Conservation (phyloP, 2,888 invertebrate genomes). For the Zaprionus obscuricornis region DNA sequence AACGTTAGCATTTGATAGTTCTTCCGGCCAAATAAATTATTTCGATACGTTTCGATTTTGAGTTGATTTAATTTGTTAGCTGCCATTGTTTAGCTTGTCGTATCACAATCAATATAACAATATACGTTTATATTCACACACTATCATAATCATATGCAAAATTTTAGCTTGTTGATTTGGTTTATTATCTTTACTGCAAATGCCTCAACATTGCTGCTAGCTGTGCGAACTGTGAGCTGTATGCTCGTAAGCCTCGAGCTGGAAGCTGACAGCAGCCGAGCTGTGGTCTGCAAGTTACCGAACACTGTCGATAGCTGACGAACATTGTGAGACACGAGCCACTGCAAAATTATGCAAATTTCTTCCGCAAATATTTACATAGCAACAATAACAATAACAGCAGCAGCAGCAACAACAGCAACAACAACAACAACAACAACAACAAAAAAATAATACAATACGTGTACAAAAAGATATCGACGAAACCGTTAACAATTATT, state of each 20-base stretch:
- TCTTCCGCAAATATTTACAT: slow-evolving; percentile 77
- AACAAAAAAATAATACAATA: too few relatives aligned
- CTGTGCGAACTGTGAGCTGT: slow-evolving; percentile 3
- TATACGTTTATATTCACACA: slow-evolving; percentile 9
- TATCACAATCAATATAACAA: slow-evolving; percentile 4
- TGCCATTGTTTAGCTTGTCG: slow-evolving; percentile 42
- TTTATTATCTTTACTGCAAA: slow-evolving; percentile 54
- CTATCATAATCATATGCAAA: slow-evolving; percentile 57
- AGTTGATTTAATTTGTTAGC: slow-evolving; percentile 27
- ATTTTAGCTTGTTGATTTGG: slow-evolving; percentile 39
- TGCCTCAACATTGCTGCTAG: slow-evolving; percentile 20
- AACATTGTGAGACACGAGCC: slow-evolving; percentile 39
- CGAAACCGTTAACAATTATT: slow-evolving; percentile 69
- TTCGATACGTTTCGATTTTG: too few relatives aligned
- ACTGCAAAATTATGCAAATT: slow-evolving; percentile 66
- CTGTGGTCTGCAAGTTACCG: too few relatives aligned
- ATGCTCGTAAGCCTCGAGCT: too few relatives aligned
- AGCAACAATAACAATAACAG: too few relatives aligned
- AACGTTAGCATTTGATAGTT: slow-evolving; percentile 23
- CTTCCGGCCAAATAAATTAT: slow-evolving; percentile 56
- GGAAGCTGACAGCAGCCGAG: too few relatives aligned
- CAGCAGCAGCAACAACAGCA: too few relatives aligned
- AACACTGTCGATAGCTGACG: too few relatives aligned
- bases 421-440: too few relatives aligned
- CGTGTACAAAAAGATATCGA: slow-evolving; percentile 27